These are phyloP conservation scores for Arctopsyche grandis DNA, from an alignment of 1,140 invertebrate genomes.

Conservation along the genomic window DNA sequence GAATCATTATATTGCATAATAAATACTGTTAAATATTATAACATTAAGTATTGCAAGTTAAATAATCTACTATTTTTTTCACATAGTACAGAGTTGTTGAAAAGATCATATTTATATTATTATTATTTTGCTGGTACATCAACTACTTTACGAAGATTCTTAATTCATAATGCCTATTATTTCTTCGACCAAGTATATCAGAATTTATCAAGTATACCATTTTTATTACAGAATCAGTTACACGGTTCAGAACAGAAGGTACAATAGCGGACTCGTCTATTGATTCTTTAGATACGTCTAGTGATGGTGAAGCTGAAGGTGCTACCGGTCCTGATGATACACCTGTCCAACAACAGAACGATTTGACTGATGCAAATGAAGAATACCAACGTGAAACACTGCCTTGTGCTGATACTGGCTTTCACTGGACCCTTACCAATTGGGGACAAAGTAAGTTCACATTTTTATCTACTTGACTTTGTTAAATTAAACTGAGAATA, in stretches of 20 bases:
- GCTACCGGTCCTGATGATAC: constrained; percentile 57
- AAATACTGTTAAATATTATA: constrained; percentile 6
- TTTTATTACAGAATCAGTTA: constrained; percentile 64
- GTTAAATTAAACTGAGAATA: too few species aligned
- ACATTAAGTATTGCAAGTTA: not conserved
- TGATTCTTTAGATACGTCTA: constrained; percentile 72
- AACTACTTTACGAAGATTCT: not conserved
- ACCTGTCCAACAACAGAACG: constrained; percentile 35
- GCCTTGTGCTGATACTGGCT: constrained; percentile 69
- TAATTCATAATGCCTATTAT: not conserved
- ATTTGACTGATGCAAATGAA: constrained; percentile 51
- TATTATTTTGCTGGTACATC: not conserved
- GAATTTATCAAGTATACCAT: too few species aligned
- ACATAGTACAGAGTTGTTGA: not conserved
- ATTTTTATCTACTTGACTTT: too few species aligned
- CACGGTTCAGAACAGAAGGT: constrained; percentile 74
- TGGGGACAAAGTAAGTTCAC: constrained; percentile 69
- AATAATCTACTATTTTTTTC: not conserved
- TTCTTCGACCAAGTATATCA: not conserved
- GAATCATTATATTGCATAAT: not conserved
- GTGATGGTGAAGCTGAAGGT: constrained; percentile 64
- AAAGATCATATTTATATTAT: not conserved
- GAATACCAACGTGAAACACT: constrained; percentile 62
- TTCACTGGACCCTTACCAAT: constrained; percentile 81
- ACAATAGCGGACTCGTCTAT: constrained; percentile 68